A percentile compares a stretch with the other conserved stretches of the same genome.
Evolutionary conservation across 2,797 vertebrate species (phyloP).

Genomic region (Sebastes hopkinsi): DNA sequence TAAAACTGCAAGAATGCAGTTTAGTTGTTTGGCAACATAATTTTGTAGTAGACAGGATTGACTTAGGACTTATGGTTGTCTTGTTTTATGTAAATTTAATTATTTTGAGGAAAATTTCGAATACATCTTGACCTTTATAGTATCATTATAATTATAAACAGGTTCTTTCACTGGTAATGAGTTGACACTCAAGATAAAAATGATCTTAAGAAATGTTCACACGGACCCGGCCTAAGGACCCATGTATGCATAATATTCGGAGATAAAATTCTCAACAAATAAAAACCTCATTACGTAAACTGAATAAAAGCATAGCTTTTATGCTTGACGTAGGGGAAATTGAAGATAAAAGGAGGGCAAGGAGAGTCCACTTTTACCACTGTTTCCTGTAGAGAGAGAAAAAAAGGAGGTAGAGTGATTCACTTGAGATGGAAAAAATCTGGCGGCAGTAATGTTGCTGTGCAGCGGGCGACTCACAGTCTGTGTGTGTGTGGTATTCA

Average conservation of each 20-base stretch:
- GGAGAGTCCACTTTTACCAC: constrained; percentile 38
- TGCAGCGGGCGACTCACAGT: constrained; percentile 66
- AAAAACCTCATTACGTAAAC: background rate
- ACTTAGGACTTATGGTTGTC: background rate
- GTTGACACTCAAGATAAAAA: background rate
- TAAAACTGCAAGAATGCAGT: too few relatives aligned
- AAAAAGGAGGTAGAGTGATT: constrained; percentile 57
- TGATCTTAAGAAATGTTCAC: background rate
- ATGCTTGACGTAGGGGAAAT: constrained; percentile 4
- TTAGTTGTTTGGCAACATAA: too few relatives aligned
- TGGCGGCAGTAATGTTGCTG: constrained; percentile 64
- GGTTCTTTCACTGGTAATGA: background rate
- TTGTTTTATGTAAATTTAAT: background rate
- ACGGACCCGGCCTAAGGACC: background rate
- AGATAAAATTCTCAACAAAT: background rate
- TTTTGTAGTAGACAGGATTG: too few relatives aligned
- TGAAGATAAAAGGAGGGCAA: constrained; percentile 35
- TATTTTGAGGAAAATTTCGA: background rate
- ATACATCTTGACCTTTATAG: background rate
- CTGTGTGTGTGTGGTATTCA: constrained; percentile 81
- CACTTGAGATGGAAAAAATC: constrained; percentile 77
- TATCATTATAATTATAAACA: background rate
- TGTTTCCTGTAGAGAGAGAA: constrained; percentile 43
- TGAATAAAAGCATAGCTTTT: background rate
- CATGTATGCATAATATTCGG: background rate